Evolutionary conservation across 2,113 vertebrate genomes (phyloP).

Genomic region (Vimba vimba): DNA sequence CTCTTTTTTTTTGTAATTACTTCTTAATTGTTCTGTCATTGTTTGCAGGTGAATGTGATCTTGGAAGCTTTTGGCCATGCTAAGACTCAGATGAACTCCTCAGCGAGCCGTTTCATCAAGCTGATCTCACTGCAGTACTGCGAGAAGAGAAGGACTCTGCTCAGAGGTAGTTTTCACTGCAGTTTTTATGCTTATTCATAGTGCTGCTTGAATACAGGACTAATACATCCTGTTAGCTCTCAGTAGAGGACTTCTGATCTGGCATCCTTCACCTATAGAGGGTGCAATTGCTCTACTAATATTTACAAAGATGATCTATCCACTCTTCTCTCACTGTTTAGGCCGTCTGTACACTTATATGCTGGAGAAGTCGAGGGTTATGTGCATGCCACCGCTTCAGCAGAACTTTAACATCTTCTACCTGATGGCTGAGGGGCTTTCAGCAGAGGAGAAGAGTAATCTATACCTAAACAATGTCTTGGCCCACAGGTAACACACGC

Average conservation of each 20-base stretch:
- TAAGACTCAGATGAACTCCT: conserved; percentile 83
- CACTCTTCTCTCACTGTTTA: conserved; percentile 55
- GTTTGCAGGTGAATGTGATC: conserved; percentile 82
- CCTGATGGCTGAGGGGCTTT: conserved; percentile 88
- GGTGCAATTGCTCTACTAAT: conserved; percentile 35
- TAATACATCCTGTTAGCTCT: not conserved
- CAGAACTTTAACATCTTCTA: conserved; percentile 90
- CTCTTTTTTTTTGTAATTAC: not conserved
- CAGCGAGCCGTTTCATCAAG: conserved; percentile 89
- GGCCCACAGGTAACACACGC: conserved; percentile 75
- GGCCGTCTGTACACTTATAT: conserved; percentile 85
- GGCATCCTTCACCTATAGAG: conserved; percentile 20
- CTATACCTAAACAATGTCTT: conserved; percentile 82
- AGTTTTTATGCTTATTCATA: not conserved
- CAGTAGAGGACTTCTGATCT: not conserved
- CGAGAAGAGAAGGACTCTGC: conserved; percentile 78
- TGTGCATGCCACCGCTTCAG: conserved; percentile 79
- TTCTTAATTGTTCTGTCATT: not conserved
- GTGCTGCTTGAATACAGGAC: not conserved
- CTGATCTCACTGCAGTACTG: conserved; percentile 89
- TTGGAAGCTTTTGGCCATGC: conserved; percentile 94
- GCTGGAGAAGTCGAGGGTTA: conserved; percentile 89
- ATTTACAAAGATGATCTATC: no score
- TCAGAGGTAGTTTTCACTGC: conserved; percentile 78
- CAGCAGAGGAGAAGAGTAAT: conserved; percentile 83